phyloP scores from a whole-genome alignment of 1,140 invertebrate genomes.

The Theocolax elegans region DNA sequence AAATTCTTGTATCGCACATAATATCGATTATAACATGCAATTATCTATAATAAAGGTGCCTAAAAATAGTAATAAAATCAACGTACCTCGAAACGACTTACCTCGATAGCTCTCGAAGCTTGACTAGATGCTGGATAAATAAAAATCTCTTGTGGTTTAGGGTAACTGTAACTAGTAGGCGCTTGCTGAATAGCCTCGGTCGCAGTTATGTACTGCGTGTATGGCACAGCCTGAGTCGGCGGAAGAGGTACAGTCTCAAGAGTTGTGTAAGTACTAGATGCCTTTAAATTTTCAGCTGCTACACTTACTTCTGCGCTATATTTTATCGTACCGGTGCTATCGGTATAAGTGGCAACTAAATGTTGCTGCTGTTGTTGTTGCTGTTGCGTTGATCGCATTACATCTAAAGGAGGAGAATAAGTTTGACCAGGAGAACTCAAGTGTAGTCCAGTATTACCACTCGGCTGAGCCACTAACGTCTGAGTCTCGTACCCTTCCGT shows the following conservation, averaged over 20 bases:
- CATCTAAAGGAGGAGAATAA: conserved; percentile 30
- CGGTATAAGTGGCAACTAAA: conserved; percentile 46
- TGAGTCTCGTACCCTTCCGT: conserved; percentile 55
- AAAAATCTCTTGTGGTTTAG: conserved; percentile 57
- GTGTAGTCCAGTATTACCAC: background rate
- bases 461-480: conserved; percentile 47
- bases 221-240: conserved; percentile 56
- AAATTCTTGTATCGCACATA: too few species aligned
- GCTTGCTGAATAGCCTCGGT: conserved; percentile 57
- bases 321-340: conserved; percentile 48
- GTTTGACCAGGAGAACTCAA: conserved; percentile 38
- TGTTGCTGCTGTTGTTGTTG: conserved; percentile 49
- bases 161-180: conserved; percentile 53
- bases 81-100: too few species aligned
- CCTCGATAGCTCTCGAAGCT: conserved; percentile 53
- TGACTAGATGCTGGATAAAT: conserved; percentile 58
- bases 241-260: conserved; percentile 60
- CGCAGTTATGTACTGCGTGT: conserved; percentile 56
- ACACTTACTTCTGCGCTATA: conserved; percentile 51
- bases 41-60: too few species aligned
- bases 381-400: conserved; percentile 46
- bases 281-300: conserved; percentile 56
- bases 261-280: conserved; percentile 61
- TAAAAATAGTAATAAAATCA: too few species aligned
- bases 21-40: too few species aligned